Base-by-base conservation (phyloP, 1,140 invertebrate species). In the Lepidurus packardi region DNA sequence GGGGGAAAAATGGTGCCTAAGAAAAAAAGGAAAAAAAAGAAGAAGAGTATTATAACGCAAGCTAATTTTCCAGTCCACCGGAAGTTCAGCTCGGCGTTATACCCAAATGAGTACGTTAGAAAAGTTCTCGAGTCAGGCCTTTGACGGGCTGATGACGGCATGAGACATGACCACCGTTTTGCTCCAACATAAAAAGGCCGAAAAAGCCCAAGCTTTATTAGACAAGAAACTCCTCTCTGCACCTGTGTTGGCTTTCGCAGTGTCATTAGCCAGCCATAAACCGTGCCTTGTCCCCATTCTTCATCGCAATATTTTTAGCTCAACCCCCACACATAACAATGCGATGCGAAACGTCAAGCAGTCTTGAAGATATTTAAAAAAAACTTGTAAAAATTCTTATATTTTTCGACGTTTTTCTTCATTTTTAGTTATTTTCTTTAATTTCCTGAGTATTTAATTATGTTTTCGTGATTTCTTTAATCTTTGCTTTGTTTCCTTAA, bases 81-180 rank as follows among this genome's bases (percentile, higher is more conserved):
- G 53, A 65, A 65, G 21, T 21, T 13, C 53, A 65, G 53, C 21
- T 65, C 21, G 53, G 53, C 53, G 21, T 65, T 65, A 65, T 65
- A 65, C 53, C 53, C 53, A 65, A 65, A 65, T 65, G 53, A 65
- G 53, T 65, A 16, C 13, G 53, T 65, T 9, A 65, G 53, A 13
- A 65, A 65, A 21, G 9, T 65, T 65, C 21, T 65, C 21, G 53
- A 65, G 34, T 34, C 53, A 21, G 53, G 53, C 53, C 21, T 13
- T n/a, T 65, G 53, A 65, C 53, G 53, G 53, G 53, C 53, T 65
- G 53, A 65, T 65, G 53, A 65, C 53, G 53, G 53, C 9, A 9
- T 65, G 53, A 65, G 13, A 21, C 53, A 65, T 65, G 53, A 16
- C 16, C 53, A 21, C 53, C 53, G 53, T 65, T 65, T 65, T 16